Evolutionary conservation across 1,140 invertebrate genomes (phyloP).

Genomic region (Goniozus legneri): DNA sequence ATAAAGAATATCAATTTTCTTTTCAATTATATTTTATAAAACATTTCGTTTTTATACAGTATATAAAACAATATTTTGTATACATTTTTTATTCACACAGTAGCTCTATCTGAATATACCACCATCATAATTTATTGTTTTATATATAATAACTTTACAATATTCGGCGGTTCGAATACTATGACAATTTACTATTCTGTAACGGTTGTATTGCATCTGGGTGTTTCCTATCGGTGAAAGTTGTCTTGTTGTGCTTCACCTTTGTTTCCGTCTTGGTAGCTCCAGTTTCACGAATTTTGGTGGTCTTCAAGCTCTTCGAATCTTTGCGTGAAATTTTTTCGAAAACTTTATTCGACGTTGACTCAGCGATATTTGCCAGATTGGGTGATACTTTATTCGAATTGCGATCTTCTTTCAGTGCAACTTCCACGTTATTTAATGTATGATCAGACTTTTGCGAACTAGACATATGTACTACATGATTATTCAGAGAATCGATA

Average conservation of each 20-base stretch:
- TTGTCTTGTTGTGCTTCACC: conserved; percentile 21
- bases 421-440: conserved; percentile 14
- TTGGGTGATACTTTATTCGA: conserved; percentile 19
- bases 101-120: conserved; percentile 44
- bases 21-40: conserved; percentile 58
- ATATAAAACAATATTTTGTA: conserved; percentile 57
- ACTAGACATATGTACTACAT: conserved; percentile 37
- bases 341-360: conserved; percentile 30
- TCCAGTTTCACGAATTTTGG: conserved; percentile 31
- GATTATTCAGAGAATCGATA: conserved; percentile 30
- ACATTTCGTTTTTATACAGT: conserved; percentile 55
- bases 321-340: conserved; percentile 37
- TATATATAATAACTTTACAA: conserved; percentile 45
- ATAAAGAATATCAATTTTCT: conserved; percentile 7
- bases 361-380: conserved; percentile 25
- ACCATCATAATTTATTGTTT: conserved; percentile 38
- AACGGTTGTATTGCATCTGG: conserved; percentile 17
- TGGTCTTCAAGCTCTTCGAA: conserved; percentile 37
- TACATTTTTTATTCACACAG: conserved; percentile 55
- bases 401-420: conserved; percentile 17
- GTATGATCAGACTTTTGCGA: conserved; percentile 26
- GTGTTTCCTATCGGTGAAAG: conserved; percentile 11
- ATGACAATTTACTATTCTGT: conserved; percentile 38
- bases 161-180: conserved; percentile 48
- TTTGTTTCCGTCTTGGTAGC: conserved; percentile 35